Conservation (phyloP, 1,140 invertebrate species). For the Heliconius eleuchia region DNA sequence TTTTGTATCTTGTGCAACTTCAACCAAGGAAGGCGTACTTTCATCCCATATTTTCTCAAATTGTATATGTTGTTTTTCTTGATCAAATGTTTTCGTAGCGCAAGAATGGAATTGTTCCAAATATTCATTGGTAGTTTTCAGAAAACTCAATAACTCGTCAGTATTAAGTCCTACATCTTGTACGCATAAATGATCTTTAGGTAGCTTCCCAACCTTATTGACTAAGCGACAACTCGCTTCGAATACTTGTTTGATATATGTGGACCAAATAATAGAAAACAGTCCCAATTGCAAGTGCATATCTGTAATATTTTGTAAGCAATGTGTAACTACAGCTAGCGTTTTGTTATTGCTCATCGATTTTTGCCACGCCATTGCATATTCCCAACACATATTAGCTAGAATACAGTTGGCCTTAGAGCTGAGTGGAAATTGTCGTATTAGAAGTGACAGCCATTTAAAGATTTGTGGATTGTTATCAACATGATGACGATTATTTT, state of each 20-base stretch:
- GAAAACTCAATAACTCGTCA: constrained; percentile 85
- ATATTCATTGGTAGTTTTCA: constrained; percentile 86
- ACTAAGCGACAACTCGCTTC: constrained; percentile 89
- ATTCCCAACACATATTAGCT: constrained; percentile 95
- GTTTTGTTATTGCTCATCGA: constrained; percentile 85
- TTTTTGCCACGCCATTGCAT: constrained; percentile 92
- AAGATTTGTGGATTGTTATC: constrained; percentile 77
- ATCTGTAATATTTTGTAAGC: constrained; percentile 83
- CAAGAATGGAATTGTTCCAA: constrained; percentile 89
- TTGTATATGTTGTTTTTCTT: constrained; percentile 79
- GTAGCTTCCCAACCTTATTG: constrained; percentile 93
- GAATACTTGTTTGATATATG: constrained; percentile 89
- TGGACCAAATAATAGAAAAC: constrained; percentile 93
- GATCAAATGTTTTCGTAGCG: constrained; percentile 66
- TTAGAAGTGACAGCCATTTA: constrained; percentile 83
- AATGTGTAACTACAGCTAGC: constrained; percentile 84
- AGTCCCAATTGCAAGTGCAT: constrained; percentile 87
- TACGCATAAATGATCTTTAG: constrained; percentile 90
- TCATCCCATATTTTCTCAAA: constrained; percentile 88
- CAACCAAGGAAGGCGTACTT: constrained; percentile 85
- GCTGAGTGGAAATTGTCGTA: constrained; percentile 92
- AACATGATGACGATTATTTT: constrained; percentile 59
- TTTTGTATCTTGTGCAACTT: constrained; percentile 89
- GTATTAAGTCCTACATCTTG: constrained; percentile 90
- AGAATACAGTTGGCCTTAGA: constrained; percentile 89